Base-by-base conservation (phyloP, 2,888 invertebrate genomes). In the Kryphioiulus occultus region DNA sequence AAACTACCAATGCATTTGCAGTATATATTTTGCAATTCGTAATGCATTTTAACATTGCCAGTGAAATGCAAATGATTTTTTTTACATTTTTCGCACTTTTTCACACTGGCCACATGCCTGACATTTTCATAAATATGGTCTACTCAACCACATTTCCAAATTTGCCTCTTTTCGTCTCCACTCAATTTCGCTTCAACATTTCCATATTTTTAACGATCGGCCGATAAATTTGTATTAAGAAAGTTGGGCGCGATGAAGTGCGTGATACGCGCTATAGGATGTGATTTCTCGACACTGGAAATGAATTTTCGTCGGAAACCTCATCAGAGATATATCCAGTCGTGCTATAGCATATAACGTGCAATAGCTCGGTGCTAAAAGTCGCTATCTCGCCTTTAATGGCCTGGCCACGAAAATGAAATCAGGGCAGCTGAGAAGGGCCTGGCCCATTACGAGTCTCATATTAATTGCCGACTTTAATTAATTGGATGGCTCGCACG, bases 401-500 rank as follows among this genome's bases (percentile, higher is more conserved):
- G 59, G 59, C n/a, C 35, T 59, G 59, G 59, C 59, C 59, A 68
- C 59, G 59, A 68, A 68, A 68, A 68, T 68, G 59, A 68, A 68
- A 68, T 68, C 59, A 68, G 59, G 53, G 53, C 53, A n/a, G 15
- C 2, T n/a, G 3, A 59, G n/a, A n/a, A n/a, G n/a, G 53, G 59
- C 59, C n/a, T n/a, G 22, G 4, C 59, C n/a, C 59, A 68, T 68
- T 68, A 68, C 35, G 22, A 22, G 5, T 19, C 22, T 68, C 59
- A 68, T 68, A 68, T 68, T 68, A 68, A 68, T 68, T 68, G 59
- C 59, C n/a, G 59, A n/a, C 59, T 68, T 68, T 68, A 68, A 68
- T 68, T 68, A 68, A 68, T 68, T 68, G 59, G 59, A 68, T 68
- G 59, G 59, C 59, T 68, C 59, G 59, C 59, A 68, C 10, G 59